phyloP scores from a whole-genome alignment of 2,888 invertebrate species.

The Eupithecia vulgata region DNA sequence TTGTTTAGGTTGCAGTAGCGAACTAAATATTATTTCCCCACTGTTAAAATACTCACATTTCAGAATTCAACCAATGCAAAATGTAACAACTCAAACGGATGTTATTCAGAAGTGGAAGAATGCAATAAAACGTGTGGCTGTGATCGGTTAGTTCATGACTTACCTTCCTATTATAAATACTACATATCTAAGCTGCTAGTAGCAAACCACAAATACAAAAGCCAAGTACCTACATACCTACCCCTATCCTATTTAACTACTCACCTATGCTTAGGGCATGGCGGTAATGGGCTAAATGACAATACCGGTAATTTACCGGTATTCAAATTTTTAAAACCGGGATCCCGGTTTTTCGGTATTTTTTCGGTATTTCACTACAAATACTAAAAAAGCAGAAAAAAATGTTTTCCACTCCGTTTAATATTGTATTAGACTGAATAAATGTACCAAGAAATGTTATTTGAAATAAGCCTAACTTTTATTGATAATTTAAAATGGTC shows the following conservation, averaged over 20 bases:
- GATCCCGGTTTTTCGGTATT: no score
- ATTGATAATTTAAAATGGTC: no score
- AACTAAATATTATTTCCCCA: background rate
- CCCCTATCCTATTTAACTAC: background rate
- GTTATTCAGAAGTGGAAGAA: constrained; percentile 19
- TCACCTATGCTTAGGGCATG: no score
- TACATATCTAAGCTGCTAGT: background rate
- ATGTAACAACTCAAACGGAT: constrained; percentile 28
- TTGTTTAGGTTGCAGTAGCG: background rate
- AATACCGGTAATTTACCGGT: no score
- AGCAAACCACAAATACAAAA: background rate
- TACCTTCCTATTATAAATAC: background rate
- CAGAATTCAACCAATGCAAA: constrained; percentile 19
- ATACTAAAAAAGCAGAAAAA: no score
- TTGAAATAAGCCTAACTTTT: no score
- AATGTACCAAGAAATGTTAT: no score
- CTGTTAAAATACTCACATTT: background rate
- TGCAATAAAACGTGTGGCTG: constrained; percentile 37
- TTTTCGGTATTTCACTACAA: no score
- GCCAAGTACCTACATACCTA: background rate
- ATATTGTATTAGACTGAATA: no score
- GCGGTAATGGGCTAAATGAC: no score
- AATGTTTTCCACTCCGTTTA: no score
- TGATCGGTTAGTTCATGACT: constrained; percentile 29
- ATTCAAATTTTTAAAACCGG: no score